These are phyloP conservation scores for Ictidomys tridecemlineatus DNA, from an alignment of 2,113 vertebrate species.

Conservation along the genomic window DNA sequence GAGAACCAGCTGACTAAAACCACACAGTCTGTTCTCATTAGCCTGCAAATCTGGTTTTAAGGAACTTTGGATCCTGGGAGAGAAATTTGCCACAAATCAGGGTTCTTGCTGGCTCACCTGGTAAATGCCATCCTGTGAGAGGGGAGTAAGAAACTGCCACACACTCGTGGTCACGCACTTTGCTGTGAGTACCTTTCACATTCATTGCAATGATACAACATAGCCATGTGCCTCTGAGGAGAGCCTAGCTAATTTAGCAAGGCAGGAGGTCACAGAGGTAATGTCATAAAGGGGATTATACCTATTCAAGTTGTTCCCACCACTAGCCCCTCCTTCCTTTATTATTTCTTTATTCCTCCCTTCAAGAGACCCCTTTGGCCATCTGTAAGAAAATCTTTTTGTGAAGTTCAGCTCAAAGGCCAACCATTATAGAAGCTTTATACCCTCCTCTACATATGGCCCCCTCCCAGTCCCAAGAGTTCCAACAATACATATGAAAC, in stretches of 20 bases:
- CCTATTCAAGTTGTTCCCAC: neutral
- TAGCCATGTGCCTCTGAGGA: neutral
- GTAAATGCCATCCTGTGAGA: neutral
- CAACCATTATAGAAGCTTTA: neutral
- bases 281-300: constrained; percentile 74
- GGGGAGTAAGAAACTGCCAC: neutral
- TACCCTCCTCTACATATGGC: neutral
- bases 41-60: neutral
- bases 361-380: neutral
- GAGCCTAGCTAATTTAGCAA: constrained; percentile 43
- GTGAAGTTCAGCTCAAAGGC: neutral
- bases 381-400: neutral
- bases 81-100: neutral
- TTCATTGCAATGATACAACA: neutral
- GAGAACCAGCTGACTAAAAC: neutral
- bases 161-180: neutral
- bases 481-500: neutral
- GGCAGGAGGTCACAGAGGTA: constrained; percentile 68
- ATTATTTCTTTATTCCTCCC: neutral
- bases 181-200: neutral
- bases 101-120: constrained; percentile 47
- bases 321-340: neutral
- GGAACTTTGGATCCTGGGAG: neutral
- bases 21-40: neutral
- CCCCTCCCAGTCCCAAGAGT: accelerated